Conservation (phyloP, 2,797 vertebrate genomes). For the Rhincodon typus region DNA sequence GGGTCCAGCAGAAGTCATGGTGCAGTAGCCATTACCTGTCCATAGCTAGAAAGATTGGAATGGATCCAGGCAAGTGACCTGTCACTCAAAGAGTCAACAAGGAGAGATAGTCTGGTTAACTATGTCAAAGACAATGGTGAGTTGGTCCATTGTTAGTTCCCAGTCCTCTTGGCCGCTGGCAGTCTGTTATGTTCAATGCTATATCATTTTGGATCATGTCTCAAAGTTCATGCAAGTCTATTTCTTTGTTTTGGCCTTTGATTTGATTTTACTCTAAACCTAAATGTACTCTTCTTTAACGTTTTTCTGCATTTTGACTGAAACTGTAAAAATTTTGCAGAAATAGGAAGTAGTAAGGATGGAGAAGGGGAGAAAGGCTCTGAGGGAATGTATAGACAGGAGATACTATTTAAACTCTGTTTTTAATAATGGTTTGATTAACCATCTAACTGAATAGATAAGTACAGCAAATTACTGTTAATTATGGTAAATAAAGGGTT, state of each 20-base stretch:
- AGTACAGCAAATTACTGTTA: background rate
- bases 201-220: background rate
- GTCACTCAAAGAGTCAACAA: background rate
- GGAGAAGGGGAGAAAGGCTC: background rate
- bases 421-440: conserved; percentile 6
- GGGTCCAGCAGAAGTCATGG: background rate
- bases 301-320: background rate
- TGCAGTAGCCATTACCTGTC: background rate
- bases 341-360: no score
- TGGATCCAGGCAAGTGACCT: background rate
- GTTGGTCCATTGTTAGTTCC: background rate
- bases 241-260: no score
- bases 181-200: background rate
- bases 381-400: background rate
- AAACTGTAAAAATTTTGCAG: background rate
- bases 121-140: background rate
- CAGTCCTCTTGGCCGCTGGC: background rate
- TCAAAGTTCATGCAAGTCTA: background rate
- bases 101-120: background rate
- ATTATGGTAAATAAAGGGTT: background rate
- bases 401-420: background rate
- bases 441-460: background rate
- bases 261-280: background rate
- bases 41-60: background rate
- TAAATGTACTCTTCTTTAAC: background rate